Conservation (phyloP, 2,113 vertebrate genomes). For the Cairina moschata region DNA sequence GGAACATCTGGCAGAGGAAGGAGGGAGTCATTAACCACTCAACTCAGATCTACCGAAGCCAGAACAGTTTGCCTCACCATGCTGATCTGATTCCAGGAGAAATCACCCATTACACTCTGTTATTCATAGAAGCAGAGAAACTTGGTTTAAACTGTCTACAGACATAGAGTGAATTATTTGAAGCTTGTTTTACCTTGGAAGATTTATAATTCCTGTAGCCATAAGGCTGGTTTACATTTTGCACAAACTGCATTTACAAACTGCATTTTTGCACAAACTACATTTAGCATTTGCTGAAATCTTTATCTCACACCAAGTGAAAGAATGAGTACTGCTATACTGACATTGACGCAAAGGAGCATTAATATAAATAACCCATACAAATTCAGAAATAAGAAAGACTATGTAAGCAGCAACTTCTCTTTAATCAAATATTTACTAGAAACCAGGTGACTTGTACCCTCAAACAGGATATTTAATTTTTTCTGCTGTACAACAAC, state of each 20-base stretch:
- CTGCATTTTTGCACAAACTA: background rate
- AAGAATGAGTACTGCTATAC: background rate
- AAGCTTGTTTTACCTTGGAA: background rate
- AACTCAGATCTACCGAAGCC: background rate
- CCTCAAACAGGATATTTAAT: background rate
- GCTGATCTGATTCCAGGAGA: background rate
- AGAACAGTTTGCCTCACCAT: background rate
- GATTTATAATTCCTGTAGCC: background rate
- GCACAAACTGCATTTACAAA: background rate
- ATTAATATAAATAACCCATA: background rate
- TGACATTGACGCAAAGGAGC: background rate
- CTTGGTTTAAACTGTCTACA: background rate
- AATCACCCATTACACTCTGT: background rate
- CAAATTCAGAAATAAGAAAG: background rate
- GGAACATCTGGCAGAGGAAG: constrained; percentile 35
- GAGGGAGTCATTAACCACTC: background rate
- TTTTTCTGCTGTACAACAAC: background rate
- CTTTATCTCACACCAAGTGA: background rate
- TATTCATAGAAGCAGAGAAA: background rate
- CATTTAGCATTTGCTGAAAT: background rate
- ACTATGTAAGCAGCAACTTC: background rate
- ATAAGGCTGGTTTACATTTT: background rate
- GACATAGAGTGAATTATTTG: background rate
- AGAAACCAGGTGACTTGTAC: background rate
- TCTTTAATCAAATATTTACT: background rate